phyloP scores from a whole-genome alignment of 1,140 invertebrate species.

The Apis mellifera region DNA sequence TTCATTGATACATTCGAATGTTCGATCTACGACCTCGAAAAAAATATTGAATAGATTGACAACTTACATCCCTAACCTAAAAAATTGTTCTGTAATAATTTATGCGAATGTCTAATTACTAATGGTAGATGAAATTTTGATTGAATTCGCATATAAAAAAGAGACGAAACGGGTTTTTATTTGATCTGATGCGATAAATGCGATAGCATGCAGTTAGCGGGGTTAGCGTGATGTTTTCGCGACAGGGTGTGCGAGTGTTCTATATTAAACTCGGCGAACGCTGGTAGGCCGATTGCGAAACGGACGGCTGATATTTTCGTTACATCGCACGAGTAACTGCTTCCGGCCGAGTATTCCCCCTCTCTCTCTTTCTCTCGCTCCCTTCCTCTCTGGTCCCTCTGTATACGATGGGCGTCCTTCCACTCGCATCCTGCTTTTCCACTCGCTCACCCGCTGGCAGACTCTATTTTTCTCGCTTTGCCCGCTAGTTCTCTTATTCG shows the following conservation, averaged over 20 bases:
- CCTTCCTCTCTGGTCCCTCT: slow-evolving; percentile 22
- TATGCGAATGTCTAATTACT: background rate
- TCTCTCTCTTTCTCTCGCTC: background rate
- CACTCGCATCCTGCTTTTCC: slow-evolving; percentile 35
- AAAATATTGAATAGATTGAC: background rate
- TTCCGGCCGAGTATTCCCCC: slow-evolving; percentile 71
- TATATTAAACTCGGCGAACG: slow-evolving; percentile 77
- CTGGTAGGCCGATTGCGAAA: slow-evolving; percentile 76
- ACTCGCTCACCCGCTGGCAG: slow-evolving; percentile 41
- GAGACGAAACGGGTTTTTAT: slow-evolving; percentile 21
- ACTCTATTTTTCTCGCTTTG: slow-evolving; percentile 51
- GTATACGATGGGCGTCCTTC: slow-evolving; percentile 39
- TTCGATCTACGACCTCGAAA: background rate
- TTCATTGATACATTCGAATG: too few species aligned
- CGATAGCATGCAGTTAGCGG: slow-evolving; percentile 31
- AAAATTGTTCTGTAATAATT: too few species aligned
- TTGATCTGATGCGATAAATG: slow-evolving; percentile 13
- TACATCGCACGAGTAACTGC: slow-evolving; percentile 77
- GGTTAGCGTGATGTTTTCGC: slow-evolving; percentile 70
- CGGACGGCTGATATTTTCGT: slow-evolving; percentile 77
- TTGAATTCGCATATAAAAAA: background rate
- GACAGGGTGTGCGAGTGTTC: slow-evolving; percentile 69
- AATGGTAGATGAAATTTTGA: too few species aligned
- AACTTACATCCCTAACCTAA: too few species aligned
- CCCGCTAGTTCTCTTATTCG: slow-evolving; percentile 28